Percentiles rank a stretch among this genome's conserved stretches.
These are phyloP conservation scores for Lycaena phlaeas DNA, from an alignment of 2,888 invertebrate species.

Conservation along the genomic window DNA sequence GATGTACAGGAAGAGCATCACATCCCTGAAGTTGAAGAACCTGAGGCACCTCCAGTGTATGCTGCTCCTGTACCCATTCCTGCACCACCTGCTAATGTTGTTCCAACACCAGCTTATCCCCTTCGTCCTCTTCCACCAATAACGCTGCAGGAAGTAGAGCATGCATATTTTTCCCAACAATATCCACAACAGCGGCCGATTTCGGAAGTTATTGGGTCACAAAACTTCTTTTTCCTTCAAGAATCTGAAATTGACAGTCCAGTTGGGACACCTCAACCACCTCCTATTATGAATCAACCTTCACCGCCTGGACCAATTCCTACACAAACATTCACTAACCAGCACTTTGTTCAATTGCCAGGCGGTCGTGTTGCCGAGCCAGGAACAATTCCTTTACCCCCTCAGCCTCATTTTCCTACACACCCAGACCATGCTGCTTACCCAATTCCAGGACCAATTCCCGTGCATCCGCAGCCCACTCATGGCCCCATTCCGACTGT, in stretches of 20 bases:
- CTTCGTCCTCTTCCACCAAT: slow-evolving; percentile 71
- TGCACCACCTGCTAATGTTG: slow-evolving; percentile 64
- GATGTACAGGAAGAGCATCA: slow-evolving; percentile 28
- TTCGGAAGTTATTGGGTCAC: slow-evolving; percentile 82
- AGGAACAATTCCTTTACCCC: slow-evolving; percentile 71
- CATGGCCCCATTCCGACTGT: slow-evolving; percentile 17
- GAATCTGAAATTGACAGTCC: slow-evolving; percentile 91
- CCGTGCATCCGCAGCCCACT: slow-evolving; percentile 29
- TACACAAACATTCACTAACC: slow-evolving; percentile 89
- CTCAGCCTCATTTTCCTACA: slow-evolving; percentile 67
- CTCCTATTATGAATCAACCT: slow-evolving; percentile 50
- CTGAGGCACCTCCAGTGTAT: slow-evolving; percentile 26
- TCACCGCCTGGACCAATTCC: slow-evolving; percentile 73
- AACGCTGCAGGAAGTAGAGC: slow-evolving; percentile 75
- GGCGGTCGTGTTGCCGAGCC: slow-evolving; percentile 63
- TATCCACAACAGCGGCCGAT: slow-evolving; percentile 76
- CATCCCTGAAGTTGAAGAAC: slow-evolving; percentile 15
- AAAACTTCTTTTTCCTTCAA: slow-evolving; percentile 88
- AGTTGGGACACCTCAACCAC: slow-evolving; percentile 70
- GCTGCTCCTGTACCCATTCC: slow-evolving; percentile 45
- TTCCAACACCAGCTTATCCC: slow-evolving; percentile 70
- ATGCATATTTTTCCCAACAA: slow-evolving; percentile 75
- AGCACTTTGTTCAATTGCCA: slow-evolving; percentile 76
- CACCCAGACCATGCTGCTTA: slow-evolving; percentile 71
- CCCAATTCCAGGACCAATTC: slow-evolving; percentile 37